Base-by-base conservation (phyloP, 2,888 invertebrate species). In the Leptopilina myrica region DNA sequence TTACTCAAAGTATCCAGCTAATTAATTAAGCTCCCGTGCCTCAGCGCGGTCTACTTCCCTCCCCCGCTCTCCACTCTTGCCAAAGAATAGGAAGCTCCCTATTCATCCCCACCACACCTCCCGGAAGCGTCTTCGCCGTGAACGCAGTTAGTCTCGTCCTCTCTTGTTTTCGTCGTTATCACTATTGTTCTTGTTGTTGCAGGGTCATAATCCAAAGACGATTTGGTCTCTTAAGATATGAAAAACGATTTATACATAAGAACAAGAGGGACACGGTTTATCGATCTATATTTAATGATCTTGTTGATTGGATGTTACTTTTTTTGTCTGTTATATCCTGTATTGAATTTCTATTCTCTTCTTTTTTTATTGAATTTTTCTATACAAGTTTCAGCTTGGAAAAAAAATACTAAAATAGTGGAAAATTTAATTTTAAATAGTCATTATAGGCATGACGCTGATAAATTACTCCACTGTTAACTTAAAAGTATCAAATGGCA, bases 1-100 rank as follows among this genome's bases (percentile, higher is more conserved):
- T 91, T 91, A 90, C 90, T 90, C 90, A 90, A 90, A 91, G 91
- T 91, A 91, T 91, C 91, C 88, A 90, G 90, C 91, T 91, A 91
- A 91, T 91, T 91, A 91, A 91, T 91, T 90, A 91, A 91, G 90
- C 91, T 88, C 87, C 89, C 82, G 85, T 85, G 84, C 83, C 81
- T 80, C 85, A 85, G 78, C 84, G 80, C 86, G 84, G 76, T 85
- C 85, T 85, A 81, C 84, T 83, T 84, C 82, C 83, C 83, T 82
- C 75, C 78, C 64, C 76, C 67, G 14, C 12, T 1, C 49, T 43
- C 1, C 43, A 43, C 49, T 11, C 12, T 49, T 49, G 12, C 67
- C 40, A 56, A 12, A 67, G 26, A 56, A 64, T 49, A 49, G 33
- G 75, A 12, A 26, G 46, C 75, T 59, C 76, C 78, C 81, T 80